Base-by-base conservation (phyloP, 2,113 vertebrate species). In the Smithornis capensis region DNA sequence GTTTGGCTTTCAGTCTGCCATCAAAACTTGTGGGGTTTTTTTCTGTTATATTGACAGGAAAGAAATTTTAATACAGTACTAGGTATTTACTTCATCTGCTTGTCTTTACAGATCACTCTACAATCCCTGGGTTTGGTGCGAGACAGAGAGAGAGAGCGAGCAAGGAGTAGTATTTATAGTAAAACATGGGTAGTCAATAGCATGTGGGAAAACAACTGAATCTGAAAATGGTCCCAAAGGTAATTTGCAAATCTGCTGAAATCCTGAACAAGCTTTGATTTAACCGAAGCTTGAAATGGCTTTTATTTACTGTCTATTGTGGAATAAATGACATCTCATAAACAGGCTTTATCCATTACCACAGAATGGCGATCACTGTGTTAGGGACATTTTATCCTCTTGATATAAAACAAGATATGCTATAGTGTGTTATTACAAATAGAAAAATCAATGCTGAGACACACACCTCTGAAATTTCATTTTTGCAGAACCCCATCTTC, bases 281-380 rank as follows among this genome's bases (percentile, higher is more conserved):
- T 99, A 98, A 99, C 98, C 97, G 98, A 98, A 98, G 98, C 98
- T 98, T 98, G 98, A 98, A 98, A 98, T 98, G 98, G 98, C 98
- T 99, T 98, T 99, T 99, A 99, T 99, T 99, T 99, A 99, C 98
- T 98, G 98, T 98, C 98, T 98, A 97, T 98, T 98, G 98, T 98
- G 96, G 98, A 98, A 98, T 98, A 98, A 98, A 98, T 98, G 98
- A 98, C 98, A 98, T 98, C 98, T 98, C 98, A 98, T 98, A 98
- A 98, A 98, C 98, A 98, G 98, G 98, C 97, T 98, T 98, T 98
- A 98, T 98, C 98, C 98, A 98, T 98, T 98, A 98, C 97, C 98
- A 96, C 97, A 97, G 97, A 97, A 98, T 97, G 97, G 98, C 98
- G 98, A 98, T 97, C 97, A 97, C 95, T 83, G 92, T 98, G 98